phyloP scores from a whole-genome alignment of 2,113 vertebrate genomes.

The Coptodon rendalli region DNA sequence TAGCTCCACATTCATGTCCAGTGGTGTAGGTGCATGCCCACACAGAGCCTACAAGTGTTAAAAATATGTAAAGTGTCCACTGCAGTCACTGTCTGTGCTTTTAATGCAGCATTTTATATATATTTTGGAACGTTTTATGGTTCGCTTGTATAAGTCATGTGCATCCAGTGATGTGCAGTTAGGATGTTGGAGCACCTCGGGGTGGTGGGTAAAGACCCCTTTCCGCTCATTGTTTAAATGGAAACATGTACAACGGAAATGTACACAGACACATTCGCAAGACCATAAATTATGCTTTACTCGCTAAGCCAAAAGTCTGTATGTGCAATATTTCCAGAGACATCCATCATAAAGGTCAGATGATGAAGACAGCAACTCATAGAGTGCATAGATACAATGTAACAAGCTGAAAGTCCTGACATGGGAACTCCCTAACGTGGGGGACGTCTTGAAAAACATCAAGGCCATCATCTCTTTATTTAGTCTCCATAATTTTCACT shows the following conservation, averaged over 20 bases:
- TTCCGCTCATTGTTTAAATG: not conserved
- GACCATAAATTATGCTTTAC: not conserved
- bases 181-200: not conserved
- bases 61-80: not conserved
- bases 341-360: not conserved
- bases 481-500: not conserved
- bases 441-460: not conserved
- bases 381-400: not conserved
- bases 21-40: not conserved
- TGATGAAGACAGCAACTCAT: not conserved
- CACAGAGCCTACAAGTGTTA: not conserved
- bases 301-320: fast-evolving
- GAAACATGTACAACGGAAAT: not conserved
- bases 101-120: not conserved
- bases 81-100: not conserved
- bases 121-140: not conserved
- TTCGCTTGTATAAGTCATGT: fast-evolving
- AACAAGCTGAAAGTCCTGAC: not conserved
- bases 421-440: not conserved
- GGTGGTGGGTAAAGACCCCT: not conserved
- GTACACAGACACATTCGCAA: not conserved
- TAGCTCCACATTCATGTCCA: not conserved
- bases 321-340: not conserved
- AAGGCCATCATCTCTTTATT: not conserved
- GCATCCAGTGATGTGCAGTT: not conserved